Evolutionary conservation across 2,888 invertebrate species (phyloP).

Genomic region (Disparrhopalites patrizii): DNA sequence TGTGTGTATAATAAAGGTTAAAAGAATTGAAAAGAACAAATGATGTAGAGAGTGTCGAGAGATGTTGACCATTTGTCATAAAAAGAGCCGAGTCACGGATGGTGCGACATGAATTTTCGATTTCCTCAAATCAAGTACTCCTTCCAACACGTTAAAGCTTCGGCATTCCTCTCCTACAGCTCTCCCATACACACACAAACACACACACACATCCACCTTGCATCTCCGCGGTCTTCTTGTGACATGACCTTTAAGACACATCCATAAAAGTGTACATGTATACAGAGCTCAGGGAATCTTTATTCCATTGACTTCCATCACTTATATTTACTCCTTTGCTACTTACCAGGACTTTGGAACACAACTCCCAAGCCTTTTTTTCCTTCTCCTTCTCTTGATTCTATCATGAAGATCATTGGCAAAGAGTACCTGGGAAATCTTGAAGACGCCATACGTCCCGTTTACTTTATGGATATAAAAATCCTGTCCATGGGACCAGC

Average conservation of each 20-base stretch:
- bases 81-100: slow-evolving; percentile 38
- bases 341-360: too few relatives aligned
- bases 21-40: slow-evolving; percentile 32
- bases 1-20: slow-evolving; percentile 19
- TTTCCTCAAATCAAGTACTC: slow-evolving; percentile 28
- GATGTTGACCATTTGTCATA: slow-evolving; percentile 38
- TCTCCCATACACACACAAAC: background rate
- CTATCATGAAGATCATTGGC: too few relatives aligned
- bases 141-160: slow-evolving; percentile 19
- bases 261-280: too few relatives aligned
- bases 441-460: too few relatives aligned
- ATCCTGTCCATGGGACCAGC: too few relatives aligned
- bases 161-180: slow-evolving; percentile 17
- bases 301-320: background rate
- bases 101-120: slow-evolving; percentile 34
- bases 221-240: background rate
- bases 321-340: too few relatives aligned
- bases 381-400: background rate
- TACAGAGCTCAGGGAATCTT: background rate
- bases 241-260: slow-evolving; percentile 4
- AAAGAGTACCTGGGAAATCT: too few relatives aligned
- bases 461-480: too few relatives aligned
- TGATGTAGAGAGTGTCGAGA: slow-evolving; percentile 30
- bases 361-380: too few relatives aligned
- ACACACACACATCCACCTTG: slow-evolving; percentile 5